Percentiles rank a stretch among this genome's conserved stretches.
These are phyloP conservation scores for Galaxea fascicularis DNA, from an alignment of 92 coral and sea anemone species.

Conservation along the genomic window DNA sequence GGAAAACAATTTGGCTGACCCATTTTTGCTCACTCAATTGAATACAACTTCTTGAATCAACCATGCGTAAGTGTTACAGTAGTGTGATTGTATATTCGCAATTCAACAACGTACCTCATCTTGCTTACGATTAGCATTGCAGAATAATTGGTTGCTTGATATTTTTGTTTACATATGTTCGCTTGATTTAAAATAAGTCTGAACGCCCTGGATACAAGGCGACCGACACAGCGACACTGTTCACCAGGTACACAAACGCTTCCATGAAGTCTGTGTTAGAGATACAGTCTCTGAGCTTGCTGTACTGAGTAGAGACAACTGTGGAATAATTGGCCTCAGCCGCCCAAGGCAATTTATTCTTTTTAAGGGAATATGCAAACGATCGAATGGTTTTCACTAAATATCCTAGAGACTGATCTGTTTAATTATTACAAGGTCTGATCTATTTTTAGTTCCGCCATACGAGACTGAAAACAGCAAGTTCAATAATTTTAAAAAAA, in stretches of 20 bases:
- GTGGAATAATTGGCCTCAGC: neutral
- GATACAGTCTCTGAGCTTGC: neutral
- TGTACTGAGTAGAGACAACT: neutral
- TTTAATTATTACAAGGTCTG: conserved; percentile 7
- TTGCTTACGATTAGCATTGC: neutral
- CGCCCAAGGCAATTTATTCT: neutral
- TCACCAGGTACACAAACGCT: neutral
- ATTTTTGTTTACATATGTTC: neutral
- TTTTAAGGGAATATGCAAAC: neutral
- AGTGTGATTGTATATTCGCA: neutral
- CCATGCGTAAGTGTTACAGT: neutral
- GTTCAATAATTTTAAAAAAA: neutral
- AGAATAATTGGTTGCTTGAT: neutral
- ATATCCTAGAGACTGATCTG: neutral
- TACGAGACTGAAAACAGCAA: neutral
- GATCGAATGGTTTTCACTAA: neutral
- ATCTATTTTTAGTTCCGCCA: neutral
- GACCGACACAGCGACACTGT: too few relatives aligned
- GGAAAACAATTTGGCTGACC: too few relatives aligned
- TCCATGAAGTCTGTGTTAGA: too few relatives aligned
- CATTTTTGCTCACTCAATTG: too few relatives aligned
- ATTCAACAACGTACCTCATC: neutral
- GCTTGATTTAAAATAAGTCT: neutral
- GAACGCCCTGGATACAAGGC: too few relatives aligned
- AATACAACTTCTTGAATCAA: too few relatives aligned